Evolutionary conservation across 2,797 vertebrate species (phyloP).

Genomic region (Ctenochaetus hawaiiensis): DNA sequence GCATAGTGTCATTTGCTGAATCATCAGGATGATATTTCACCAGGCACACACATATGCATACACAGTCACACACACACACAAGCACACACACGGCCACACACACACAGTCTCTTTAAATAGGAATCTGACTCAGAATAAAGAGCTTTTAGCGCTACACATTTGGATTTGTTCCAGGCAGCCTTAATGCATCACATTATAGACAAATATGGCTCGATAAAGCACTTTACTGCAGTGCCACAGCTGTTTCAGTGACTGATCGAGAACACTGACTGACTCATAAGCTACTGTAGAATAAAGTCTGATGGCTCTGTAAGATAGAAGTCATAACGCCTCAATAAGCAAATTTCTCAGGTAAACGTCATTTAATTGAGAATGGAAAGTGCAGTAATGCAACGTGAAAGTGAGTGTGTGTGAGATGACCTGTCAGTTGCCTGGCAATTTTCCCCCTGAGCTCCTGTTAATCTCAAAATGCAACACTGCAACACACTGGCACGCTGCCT

Average conservation of each 20-base stretch:
- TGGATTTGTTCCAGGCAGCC: constrained; percentile 35
- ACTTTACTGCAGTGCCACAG: constrained; percentile 33
- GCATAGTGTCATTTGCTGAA: constrained; percentile 37
- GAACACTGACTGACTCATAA: constrained; percentile 18
- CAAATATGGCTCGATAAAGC: constrained; percentile 36
- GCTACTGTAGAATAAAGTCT: not conserved
- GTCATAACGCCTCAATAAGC: constrained; percentile 4
- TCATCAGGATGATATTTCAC: constrained; percentile 27
- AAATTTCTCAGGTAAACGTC: constrained; percentile 1
- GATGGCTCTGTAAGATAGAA: not conserved
- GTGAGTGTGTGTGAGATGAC: not conserved
- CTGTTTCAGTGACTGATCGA: constrained; percentile 28
- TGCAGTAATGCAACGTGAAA: constrained; percentile 23
- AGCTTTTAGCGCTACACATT: constrained; percentile 34
- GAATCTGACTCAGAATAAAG: constrained; percentile 37
- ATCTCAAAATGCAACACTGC: constrained; percentile 6
- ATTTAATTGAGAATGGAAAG: constrained; percentile 28
- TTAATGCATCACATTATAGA: constrained; percentile 38
- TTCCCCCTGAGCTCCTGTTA: not conserved
- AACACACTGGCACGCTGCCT: constrained; percentile 8
- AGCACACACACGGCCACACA: not conserved
- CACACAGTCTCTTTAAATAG: not conserved
- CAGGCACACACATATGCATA: too few species aligned
- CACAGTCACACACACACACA: not conserved
- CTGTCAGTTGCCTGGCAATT: constrained; percentile 18